Evolutionary conservation across 2,113 vertebrate genomes (phyloP), one percentile per base, ranked within the genome.

Genomic region (Proteles cristata): DNA sequence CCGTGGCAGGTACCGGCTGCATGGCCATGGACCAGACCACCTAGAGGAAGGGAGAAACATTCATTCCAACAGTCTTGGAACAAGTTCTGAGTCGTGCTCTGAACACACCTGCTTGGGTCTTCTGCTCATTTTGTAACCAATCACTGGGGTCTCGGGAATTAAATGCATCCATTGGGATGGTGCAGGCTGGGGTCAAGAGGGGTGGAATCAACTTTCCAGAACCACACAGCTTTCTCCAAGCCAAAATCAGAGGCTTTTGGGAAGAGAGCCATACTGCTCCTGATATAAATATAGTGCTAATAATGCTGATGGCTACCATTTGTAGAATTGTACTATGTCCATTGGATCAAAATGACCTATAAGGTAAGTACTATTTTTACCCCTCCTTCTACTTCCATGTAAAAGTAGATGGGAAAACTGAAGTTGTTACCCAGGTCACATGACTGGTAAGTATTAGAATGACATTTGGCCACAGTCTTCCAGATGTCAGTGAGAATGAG

Each of bases 381-480:
- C 8, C 43, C 66, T 33, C 77, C 16, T 76, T 95, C 95, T 90
- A 95, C n/a, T 88, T 25, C 43, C 50, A 19, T 82, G 53, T 79
- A 90, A 95, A 97, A 94, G 86, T 33, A 94, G 73, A 53, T 85
- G 35, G 81, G 96, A 93, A 93, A 90, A 90, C 33, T 33, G 66
- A 96, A 86, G 73, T 45, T 89, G 61, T 92, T 88, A 86, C 23
- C 35, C 71, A 81, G 66, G 89, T 94, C 43, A 71, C 53, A 10
- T 53, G 33, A 53, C 69, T 88, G n/a, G n/a, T 73, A 90, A 91
- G 53, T 95, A 86, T 86, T 58, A 96, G 86, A 83, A 68, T 25
- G 65, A 66, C 48, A 82, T 61, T 45, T 79, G 86, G 65, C 68
- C 45, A 16, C 35, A 85, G 58, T 61, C 87, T 61, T 25, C 79